Percentiles rank a stretch among this genome's conserved stretches.
Conservation (phyloP, 2,113 vertebrate species). For the Hymenochirus boettgeri region DNA sequence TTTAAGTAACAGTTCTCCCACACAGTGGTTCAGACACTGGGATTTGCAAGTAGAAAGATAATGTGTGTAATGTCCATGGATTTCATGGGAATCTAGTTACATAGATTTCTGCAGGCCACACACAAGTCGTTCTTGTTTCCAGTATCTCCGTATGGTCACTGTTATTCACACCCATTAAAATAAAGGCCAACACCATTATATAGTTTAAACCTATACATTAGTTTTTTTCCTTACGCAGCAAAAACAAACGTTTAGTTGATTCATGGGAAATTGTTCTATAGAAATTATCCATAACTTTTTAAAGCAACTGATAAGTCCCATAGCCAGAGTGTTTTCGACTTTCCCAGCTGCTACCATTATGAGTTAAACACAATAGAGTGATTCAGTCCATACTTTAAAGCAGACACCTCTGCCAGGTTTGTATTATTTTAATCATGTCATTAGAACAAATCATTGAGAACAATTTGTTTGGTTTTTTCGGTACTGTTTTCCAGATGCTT, state of each 20-base stretch:
- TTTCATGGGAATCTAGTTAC: conserved; percentile 24
- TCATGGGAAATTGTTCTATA: not conserved
- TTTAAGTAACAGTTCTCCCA: not conserved
- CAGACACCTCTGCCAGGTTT: no score
- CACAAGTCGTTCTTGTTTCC: conserved; percentile 21
- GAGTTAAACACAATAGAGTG: no score
- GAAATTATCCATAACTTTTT: not conserved
- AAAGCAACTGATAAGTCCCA: not conserved
- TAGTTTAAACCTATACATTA: conserved; percentile 7
- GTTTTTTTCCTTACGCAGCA: not conserved
- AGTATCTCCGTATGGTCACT: conserved; percentile 21
- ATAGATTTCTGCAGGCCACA: conserved; percentile 21
- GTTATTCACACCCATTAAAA: conserved; percentile 30
- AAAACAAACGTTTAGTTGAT: not conserved
- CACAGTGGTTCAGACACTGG: conserved; percentile 2
- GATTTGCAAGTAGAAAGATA: conserved; percentile 5
- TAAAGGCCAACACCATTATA: conserved; percentile 13
- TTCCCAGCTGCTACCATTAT: no score
- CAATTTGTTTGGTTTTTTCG: no score
- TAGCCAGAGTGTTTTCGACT: no score
- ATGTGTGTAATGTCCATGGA: conserved; percentile 18
- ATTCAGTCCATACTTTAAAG: no score
- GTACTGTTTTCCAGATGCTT: no score
- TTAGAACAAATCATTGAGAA: no score
- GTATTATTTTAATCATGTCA: no score